Evolutionary conservation across 1,140 invertebrate genomes (phyloP).

Genomic region (Plodia interpunctella): DNA sequence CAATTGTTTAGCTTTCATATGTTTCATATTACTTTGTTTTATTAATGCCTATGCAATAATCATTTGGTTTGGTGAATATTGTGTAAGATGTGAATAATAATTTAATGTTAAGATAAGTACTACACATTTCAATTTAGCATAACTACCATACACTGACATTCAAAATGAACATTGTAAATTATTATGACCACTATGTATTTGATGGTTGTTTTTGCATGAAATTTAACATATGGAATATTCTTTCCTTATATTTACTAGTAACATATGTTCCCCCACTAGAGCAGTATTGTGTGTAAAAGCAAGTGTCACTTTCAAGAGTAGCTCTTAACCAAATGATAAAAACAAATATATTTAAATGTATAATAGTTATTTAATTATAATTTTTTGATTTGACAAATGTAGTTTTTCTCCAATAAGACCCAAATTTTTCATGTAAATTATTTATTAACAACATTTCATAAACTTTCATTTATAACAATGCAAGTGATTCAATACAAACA

Average conservation of each 20-base stretch:
- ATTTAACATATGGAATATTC: too few relatives aligned
- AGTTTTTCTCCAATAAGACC: constrained; percentile 12
- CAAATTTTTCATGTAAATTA: constrained; percentile 23
- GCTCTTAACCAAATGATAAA: not conserved
- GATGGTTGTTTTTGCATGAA: too few relatives aligned
- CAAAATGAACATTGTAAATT: too few relatives aligned
- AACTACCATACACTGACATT: too few relatives aligned
- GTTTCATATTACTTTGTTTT: constrained; percentile 9
- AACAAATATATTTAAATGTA: constrained; percentile 2
- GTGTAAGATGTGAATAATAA: not conserved
- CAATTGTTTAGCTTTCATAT: constrained; percentile 4
- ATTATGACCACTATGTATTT: too few relatives aligned
- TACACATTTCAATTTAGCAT: too few relatives aligned
- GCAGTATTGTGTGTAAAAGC: too few relatives aligned
- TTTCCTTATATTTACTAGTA: too few relatives aligned
- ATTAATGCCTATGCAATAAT: constrained; percentile 5
- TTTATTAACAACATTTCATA: constrained; percentile 57
- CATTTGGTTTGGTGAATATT: constrained; percentile 11
- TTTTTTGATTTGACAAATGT: constrained; percentile 20
- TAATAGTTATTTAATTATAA: not conserved
- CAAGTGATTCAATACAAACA: constrained; percentile 21
- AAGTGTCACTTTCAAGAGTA: not conserved
- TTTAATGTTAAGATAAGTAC: too few relatives aligned
- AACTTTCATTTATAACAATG: constrained; percentile 29
- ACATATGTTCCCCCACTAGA: too few relatives aligned